Conservation (phyloP, 1,140 invertebrate genomes). For the Bombus pascuorum region DNA sequence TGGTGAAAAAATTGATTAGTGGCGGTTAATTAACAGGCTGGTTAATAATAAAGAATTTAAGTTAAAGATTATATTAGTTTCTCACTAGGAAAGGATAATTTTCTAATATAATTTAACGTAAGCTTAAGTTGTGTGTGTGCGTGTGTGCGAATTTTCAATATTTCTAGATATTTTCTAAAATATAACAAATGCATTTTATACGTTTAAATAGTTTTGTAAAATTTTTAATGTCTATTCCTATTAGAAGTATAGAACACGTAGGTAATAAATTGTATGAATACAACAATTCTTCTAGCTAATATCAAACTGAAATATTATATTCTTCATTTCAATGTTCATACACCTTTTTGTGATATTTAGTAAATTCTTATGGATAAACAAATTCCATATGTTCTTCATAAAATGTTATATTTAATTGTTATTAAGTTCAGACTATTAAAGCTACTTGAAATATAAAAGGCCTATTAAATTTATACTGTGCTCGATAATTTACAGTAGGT, state of each 20-base stretch:
- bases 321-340: background rate
- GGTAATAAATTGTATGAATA: background rate
- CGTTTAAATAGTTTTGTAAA: background rate
- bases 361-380: background rate
- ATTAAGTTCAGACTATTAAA: background rate
- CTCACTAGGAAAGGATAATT: background rate
- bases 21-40: background rate
- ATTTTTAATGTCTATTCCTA: background rate
- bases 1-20: constrained; percentile 1
- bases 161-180: background rate
- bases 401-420: background rate
- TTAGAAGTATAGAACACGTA: background rate
- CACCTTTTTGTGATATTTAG: background rate
- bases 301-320: background rate
- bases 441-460: background rate
- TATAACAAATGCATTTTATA: background rate
- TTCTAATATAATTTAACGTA: background rate
- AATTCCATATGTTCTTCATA: background rate
- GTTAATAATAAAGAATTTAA: background rate
- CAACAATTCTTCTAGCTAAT: background rate
- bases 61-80: background rate
- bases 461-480: background rate
- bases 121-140: no score
- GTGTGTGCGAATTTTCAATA: background rate
- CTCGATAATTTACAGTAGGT: no score